Percentiles rank a stretch among this genome's conserved stretches.
These are phyloP conservation scores for Sclerodermus sp. DNA, from an alignment of 2,888 invertebrate species.

Conservation along the genomic window DNA sequence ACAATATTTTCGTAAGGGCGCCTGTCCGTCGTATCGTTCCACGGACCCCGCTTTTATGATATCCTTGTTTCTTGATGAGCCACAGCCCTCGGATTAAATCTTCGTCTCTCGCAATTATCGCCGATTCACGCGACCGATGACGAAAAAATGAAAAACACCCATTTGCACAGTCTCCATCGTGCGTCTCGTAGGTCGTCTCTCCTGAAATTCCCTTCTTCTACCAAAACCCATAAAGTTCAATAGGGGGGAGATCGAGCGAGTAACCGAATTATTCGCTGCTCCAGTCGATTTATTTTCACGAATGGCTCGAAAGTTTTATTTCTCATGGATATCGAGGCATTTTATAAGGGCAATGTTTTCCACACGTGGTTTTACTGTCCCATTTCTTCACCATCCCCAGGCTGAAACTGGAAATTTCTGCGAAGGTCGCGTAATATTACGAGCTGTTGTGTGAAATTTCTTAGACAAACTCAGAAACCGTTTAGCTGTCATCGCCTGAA, in stretches of 20 bases:
- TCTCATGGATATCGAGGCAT: too few species aligned
- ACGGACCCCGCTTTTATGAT: slow-evolving; percentile 19
- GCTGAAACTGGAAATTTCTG: background rate
- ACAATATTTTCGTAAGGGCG: slow-evolving; percentile 44
- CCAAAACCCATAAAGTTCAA: too few species aligned
- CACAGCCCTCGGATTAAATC: background rate
- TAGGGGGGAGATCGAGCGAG: too few species aligned
- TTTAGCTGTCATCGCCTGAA: slow-evolving; percentile 24
- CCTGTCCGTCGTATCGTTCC: slow-evolving; percentile 29
- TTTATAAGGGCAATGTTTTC: slow-evolving; percentile 17
- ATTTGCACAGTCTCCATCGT: slow-evolving; percentile 14
- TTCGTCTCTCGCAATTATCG: too few species aligned
- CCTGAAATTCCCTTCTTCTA: background rate
- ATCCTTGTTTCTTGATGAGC: slow-evolving; percentile 18
- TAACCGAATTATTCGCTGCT: too few species aligned
- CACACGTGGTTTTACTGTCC: slow-evolving; percentile 14
- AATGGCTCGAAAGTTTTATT: background rate
- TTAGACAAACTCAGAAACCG: slow-evolving; percentile 9
- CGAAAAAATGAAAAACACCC: background rate
- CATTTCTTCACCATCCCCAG: slow-evolving; percentile 5
- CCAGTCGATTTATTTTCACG: too few species aligned
- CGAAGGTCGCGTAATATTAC: background rate
- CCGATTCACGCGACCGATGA: background rate
- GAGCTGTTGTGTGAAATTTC: background rate
- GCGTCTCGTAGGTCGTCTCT: background rate